A percentile compares a stretch with the other conserved stretches of the same genome.
Evolutionary conservation across 2,113 vertebrate species (phyloP).

Genomic region (Ictalurus punctatus): DNA sequence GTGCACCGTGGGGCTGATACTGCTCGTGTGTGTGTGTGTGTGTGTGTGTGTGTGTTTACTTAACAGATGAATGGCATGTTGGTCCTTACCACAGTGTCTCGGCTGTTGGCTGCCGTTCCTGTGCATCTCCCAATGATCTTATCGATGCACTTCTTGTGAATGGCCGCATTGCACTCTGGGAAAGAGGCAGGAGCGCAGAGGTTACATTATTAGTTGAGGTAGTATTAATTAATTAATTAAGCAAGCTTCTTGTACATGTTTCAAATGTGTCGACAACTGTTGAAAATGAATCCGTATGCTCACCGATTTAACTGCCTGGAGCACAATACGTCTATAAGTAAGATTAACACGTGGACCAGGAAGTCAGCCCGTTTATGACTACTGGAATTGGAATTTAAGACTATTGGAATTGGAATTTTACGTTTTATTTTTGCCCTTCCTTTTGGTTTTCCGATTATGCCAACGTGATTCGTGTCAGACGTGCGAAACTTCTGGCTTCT

Average conservation of each 20-base stretch:
- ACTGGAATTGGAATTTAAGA: neutral
- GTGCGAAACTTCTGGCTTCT: neutral
- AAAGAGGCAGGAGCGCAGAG: constrained; percentile 43
- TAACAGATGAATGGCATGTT: neutral
- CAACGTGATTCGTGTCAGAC: neutral
- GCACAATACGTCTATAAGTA: neutral
- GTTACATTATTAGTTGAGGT: neutral
- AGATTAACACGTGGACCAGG: neutral
- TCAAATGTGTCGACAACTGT: neutral
- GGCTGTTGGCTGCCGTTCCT: constrained; percentile 94
- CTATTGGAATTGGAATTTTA: neutral
- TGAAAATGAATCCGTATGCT: neutral
- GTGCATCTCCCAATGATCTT: constrained; percentile 98
- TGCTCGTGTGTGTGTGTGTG: neutral
- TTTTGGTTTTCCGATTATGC: neutral
- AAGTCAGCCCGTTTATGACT: neutral
- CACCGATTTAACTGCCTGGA: too few species aligned
- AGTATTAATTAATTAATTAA: neutral
- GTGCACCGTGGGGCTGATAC: neutral
- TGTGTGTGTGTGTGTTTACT: neutral
- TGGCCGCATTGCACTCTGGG: constrained; percentile 97
- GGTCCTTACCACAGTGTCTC: constrained; percentile 90
- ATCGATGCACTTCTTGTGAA: constrained; percentile 99
- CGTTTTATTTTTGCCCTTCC: neutral
- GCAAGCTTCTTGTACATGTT: too few species aligned